A percentile compares a stretch with the other conserved stretches of the same genome.
phyloP scores from a whole-genome alignment of 2,888 invertebrate genomes.

The Mimumesa dahlbomi region DNA sequence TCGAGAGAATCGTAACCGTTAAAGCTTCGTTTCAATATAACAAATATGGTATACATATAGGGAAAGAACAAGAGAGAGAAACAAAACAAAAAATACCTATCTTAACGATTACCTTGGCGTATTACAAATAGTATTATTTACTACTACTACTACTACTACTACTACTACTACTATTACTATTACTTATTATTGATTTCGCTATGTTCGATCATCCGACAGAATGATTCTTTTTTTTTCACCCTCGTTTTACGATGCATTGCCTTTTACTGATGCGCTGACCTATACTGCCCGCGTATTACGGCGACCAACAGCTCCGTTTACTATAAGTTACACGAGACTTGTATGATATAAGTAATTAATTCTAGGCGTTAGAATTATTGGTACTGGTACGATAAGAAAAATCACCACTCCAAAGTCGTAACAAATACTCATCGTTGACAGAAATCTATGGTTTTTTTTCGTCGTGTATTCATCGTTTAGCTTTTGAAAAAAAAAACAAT shows the following conservation, averaged over 20 bases:
- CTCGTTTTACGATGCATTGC: conserved; percentile 22
- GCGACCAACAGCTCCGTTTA: conserved; percentile 48
- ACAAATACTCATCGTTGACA: conserved; percentile 13
- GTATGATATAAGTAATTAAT: conserved; percentile 52
- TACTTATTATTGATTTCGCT: conserved; percentile 19
- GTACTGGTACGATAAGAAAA: conserved; percentile 35
- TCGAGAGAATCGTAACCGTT: conserved; percentile 15
- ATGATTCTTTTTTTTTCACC: conserved; percentile 18
- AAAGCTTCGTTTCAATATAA: conserved; percentile 35
- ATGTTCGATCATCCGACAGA: conserved; percentile 17
- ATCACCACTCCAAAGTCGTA: conserved; percentile 30
- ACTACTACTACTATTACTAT: too few species aligned
- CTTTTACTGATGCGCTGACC: conserved; percentile 48
- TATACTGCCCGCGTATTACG: conserved; percentile 48
- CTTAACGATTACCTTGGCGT: conserved; percentile 27
- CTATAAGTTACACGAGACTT: conserved; percentile 50
- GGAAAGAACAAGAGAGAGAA: conserved; percentile 2
- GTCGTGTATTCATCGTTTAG: conserved; percentile 29
- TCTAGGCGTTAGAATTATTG: conserved; percentile 30
- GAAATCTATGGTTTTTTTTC: conserved; percentile 1
- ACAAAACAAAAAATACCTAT: conserved; percentile 20
- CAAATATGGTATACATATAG: not conserved
- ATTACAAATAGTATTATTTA: conserved; percentile 47
- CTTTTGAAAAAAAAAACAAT: conserved; percentile 10
- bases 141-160: too few species aligned